These are phyloP conservation scores for Lacerta viridis DNA, from an alignment of 2,797 vertebrate genomes.

Conservation along the genomic window DNA sequence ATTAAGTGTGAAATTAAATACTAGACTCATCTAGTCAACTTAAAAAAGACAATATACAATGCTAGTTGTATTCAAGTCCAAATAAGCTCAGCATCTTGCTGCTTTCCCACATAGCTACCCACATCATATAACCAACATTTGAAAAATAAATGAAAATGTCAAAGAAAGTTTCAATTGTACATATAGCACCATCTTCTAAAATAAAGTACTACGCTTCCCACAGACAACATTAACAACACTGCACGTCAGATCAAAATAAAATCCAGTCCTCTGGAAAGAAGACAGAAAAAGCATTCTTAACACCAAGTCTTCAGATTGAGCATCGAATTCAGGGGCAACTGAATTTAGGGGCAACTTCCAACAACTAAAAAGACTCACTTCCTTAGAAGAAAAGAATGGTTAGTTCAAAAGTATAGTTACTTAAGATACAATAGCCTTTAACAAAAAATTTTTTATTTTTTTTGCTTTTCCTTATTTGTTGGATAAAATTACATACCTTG, in stretches of 20 bases:
- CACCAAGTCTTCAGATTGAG: background rate
- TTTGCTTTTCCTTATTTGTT: background rate
- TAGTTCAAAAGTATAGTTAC: too few species aligned
- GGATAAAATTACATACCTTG: constrained; percentile 86
- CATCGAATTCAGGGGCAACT: background rate
- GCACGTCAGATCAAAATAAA: background rate
- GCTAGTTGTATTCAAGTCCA: too few species aligned
- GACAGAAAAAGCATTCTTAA: background rate
- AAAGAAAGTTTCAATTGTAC: background rate
- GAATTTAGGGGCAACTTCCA: background rate
- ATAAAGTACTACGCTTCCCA: background rate
- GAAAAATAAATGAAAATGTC: background rate
- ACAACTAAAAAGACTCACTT: background rate
- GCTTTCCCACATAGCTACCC: background rate
- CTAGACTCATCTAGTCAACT: background rate
- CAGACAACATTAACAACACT: background rate
- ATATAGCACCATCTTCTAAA: background rate
- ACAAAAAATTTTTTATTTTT: background rate
- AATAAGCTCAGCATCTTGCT: background rate
- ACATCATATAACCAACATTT: background rate
- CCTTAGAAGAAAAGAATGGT: background rate
- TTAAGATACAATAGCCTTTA: too few species aligned
- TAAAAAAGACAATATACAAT: background rate
- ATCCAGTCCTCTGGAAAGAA: background rate
- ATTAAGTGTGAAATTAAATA: too few species aligned